Evolutionary conservation across 2,797 vertebrate species (phyloP).

Genomic region (Labroides dimidiatus): DNA sequence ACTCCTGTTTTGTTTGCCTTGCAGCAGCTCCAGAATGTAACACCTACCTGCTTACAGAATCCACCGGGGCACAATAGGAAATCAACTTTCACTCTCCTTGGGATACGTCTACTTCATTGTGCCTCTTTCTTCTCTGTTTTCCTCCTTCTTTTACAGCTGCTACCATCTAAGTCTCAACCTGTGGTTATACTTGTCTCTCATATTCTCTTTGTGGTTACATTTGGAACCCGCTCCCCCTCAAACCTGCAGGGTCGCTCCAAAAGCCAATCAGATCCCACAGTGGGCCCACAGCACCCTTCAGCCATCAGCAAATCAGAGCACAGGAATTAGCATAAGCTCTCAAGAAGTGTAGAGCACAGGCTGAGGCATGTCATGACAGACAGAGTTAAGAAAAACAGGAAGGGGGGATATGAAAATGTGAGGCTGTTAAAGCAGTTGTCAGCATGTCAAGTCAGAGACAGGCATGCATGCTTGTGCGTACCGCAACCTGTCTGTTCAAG

Average conservation of each 20-base stretch:
- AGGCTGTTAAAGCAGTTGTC: slow-evolving; percentile 49
- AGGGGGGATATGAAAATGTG: slow-evolving; percentile 11
- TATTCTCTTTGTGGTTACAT: slow-evolving; percentile 44
- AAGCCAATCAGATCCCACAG: slow-evolving; percentile 72
- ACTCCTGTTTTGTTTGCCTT: slow-evolving; percentile 40
- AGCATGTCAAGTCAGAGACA: slow-evolving; percentile 65
- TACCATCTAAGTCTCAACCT: slow-evolving; percentile 23
- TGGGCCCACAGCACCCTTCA: slow-evolving; percentile 26
- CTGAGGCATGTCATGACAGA: slow-evolving; percentile 52
- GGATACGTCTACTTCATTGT: slow-evolving; percentile 36
- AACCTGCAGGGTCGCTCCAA: slow-evolving; percentile 58
- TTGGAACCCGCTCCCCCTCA: slow-evolving; percentile 63
- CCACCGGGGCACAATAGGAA: slow-evolving; percentile 22
- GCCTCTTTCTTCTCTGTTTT: slow-evolving; percentile 5
- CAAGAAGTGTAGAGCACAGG: slow-evolving; percentile 60
- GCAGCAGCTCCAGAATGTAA: slow-evolving; percentile 53
- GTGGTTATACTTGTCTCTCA: slow-evolving; percentile 38
- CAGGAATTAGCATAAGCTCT: slow-evolving; percentile 43
- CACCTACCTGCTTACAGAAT: slow-evolving; percentile 69
- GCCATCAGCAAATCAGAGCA: slow-evolving; percentile 66
- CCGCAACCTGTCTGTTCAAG: slow-evolving; percentile 3
- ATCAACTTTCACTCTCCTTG: slow-evolving; percentile 14
- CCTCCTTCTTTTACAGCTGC: slow-evolving; percentile 26
- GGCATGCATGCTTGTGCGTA: slow-evolving; percentile 39
- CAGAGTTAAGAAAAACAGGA: slow-evolving; percentile 42